Evolutionary conservation across 2,797 vertebrate species (phyloP), one percentile per base, ranked within the genome.

Genomic region (Microctenopoma stevenorrisi): DNA sequence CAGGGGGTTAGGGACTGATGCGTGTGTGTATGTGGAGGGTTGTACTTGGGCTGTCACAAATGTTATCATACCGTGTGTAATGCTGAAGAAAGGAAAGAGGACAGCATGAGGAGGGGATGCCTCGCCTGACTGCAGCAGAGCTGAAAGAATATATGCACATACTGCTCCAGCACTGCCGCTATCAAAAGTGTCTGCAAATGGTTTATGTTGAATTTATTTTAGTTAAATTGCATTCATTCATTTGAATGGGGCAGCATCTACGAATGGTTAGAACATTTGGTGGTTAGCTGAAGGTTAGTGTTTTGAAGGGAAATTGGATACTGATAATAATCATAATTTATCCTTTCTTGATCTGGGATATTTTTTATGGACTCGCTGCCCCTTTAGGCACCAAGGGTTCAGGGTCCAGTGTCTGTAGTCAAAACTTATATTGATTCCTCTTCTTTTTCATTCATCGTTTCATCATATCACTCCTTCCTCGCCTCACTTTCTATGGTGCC

Each of bases 71-170:
- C 67, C 78, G 62, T 71, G 72, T 58, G 68, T 83, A 49, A 64
- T 35, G 65, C 71, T 74, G 56, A 83, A 87, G 69, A 78, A 58
- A 79, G 72, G 76, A 86, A 84, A 68, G 79, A 81, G 79, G 82
- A 80, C 78, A 64, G 78, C 50, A 30, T 61, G 84, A 55, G 42
- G 37, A 37, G 48, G 69, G 54, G 57, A 78, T 76, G 72, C 79
- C 74, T 81, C 14, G 18, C 38, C 74, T 72, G 50, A 75, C 68
- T 61, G 43, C 51, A 69, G 30, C 55, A 57, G 51, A 65, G 37
- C 50, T 48, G 38, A 68, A 51, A 73, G 73, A 16, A 57, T 78
- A 16, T 38, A 68, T 66, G 64, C 75, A 46, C 76, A 54, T 15
- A 14, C 62, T 71, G 44, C 59, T 64, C 46, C 58, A 26, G 40